Evolutionary conservation across 2,797 vertebrate genomes (phyloP).

Genomic region (Xerus rutilus): DNA sequence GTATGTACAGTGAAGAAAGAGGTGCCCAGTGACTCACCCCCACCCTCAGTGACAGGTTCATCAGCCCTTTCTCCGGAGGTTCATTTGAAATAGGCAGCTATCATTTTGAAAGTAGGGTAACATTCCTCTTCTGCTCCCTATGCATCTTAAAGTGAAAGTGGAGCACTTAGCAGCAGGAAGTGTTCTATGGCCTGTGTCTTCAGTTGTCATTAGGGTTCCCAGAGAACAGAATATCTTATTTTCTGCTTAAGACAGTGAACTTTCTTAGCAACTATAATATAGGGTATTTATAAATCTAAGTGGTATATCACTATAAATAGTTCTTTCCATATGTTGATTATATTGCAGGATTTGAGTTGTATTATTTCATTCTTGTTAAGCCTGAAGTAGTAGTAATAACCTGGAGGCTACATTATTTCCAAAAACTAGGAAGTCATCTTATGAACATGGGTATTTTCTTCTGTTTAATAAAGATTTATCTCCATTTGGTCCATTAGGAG

Average conservation of each 20-base stretch:
- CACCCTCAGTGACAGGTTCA: not conserved
- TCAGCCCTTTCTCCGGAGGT: not conserved
- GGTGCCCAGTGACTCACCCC: not conserved
- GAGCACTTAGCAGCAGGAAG: not conserved
- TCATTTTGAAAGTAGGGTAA: not conserved
- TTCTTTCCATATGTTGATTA: not conserved
- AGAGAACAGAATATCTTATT: slow-evolving; percentile 51
- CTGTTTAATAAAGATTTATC: not conserved
- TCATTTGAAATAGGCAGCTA: not conserved
- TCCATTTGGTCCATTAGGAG: slow-evolving; percentile 38
- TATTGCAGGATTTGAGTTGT: not conserved
- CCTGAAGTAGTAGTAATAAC: not conserved
- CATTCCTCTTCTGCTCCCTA: not conserved
- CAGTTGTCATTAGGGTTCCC: not conserved
- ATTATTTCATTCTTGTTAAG: slow-evolving; percentile 20
- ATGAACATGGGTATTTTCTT: slow-evolving; percentile 49
- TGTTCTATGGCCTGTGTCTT: slow-evolving; percentile 1
- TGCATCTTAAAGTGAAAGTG: not conserved
- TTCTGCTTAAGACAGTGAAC: slow-evolving; percentile 58
- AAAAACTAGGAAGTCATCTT: slow-evolving; percentile 2
- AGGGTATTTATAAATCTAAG: slow-evolving; percentile 56
- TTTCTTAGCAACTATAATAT: not conserved
- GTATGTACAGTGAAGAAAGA: not conserved
- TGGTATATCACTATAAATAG: not conserved
- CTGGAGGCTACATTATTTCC: not conserved